Evolutionary conservation across 2,888 invertebrate species (phyloP), one percentile per base, ranked within the genome.

Genomic region (Brachynemurus nebulosus): DNA sequence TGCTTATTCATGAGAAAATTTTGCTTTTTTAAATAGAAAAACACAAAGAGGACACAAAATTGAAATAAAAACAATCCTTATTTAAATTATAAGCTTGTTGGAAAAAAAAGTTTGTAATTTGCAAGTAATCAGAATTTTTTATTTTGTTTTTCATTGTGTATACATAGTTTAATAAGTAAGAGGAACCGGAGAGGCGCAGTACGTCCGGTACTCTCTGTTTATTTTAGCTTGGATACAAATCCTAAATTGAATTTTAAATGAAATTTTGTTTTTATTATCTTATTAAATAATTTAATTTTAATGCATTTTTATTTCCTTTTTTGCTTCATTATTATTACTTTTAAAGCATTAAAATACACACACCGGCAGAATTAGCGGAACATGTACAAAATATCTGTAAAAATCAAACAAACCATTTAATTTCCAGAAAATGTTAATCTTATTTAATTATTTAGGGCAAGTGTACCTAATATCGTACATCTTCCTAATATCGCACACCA

Each of bases 1-100:
- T 58, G 60, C 59, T 61, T 62, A 62, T 62, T 62, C 60, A 61
- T 61, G 60, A 60, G 59, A 57, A 60, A 59, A 38, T 20, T 39
- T 23, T 59, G 59, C 59, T 60, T 61, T 59, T 30, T 59, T 58
- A 59, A 60, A 59, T 59, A 59, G 59, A 60, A 60, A 60, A 59
- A 57, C 59, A 39, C 12, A 56, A 57, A 57, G n/a, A n/a, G n/a
- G n/a, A n/a, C n/a, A 57, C 56, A 55, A 58, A 60, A 60, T 56
- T 57, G 55, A 59, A 60, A 57, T 59, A 59, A 58, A 60, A 60
- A 58, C 58, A 59, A 57, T 54, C 56, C 53, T 54, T 57, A 60
- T 57, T 59, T 60, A 58, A 59, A 60, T 59, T 58, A n/a, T n/a
- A 59, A 25, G 39, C 25, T 39, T 39, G 18, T 39, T 39, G 25